Evolutionary conservation across 2,797 vertebrate species (phyloP).

Genomic region (Sebastes steindachneri): DNA sequence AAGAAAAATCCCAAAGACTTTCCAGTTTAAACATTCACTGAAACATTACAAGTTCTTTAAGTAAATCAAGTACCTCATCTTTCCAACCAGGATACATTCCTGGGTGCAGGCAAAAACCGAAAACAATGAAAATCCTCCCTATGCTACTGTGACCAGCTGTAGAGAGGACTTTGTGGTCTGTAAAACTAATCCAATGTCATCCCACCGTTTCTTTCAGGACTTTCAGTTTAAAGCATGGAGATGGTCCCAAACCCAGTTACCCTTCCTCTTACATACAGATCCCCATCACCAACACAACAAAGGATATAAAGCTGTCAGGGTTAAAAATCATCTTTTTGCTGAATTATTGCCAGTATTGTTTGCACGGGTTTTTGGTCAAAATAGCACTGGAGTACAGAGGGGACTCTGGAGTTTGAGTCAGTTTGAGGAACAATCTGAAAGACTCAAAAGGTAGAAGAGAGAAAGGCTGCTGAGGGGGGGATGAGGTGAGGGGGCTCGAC

Average conservation of each 20-base stretch:
- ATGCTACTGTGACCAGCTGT: constrained; percentile 44
- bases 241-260: constrained; percentile 73
- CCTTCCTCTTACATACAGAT: constrained; percentile 60
- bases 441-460: constrained; percentile 49
- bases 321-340: constrained; percentile 76
- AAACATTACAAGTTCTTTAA: constrained; percentile 88
- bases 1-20: constrained; percentile 85
- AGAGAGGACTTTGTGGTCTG: constrained; percentile 67
- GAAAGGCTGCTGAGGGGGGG: constrained; percentile 64
- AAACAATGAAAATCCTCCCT: constrained; percentile 76
- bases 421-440: constrained; percentile 52
- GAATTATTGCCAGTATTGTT: constrained; percentile 83
- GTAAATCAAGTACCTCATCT: constrained; percentile 89
- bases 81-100: constrained; percentile 79
- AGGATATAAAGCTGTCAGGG: constrained; percentile 80
- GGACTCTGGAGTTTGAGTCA: constrained; percentile 43
- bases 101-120: constrained; percentile 65
- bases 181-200: constrained; percentile 72
- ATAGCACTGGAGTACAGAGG: constrained; percentile 65
- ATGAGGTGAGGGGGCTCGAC: constrained; percentile 56
- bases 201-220: constrained; percentile 56
- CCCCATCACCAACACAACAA: constrained; percentile 67
- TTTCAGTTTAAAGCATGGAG: constrained; percentile 78
- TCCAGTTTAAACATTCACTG: constrained; percentile 95
- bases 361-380: constrained; percentile 79